These are phyloP conservation scores for Ornithorhynchus anatinus DNA, from an alignment of 2,113 vertebrate genomes.

Conservation along the genomic window DNA sequence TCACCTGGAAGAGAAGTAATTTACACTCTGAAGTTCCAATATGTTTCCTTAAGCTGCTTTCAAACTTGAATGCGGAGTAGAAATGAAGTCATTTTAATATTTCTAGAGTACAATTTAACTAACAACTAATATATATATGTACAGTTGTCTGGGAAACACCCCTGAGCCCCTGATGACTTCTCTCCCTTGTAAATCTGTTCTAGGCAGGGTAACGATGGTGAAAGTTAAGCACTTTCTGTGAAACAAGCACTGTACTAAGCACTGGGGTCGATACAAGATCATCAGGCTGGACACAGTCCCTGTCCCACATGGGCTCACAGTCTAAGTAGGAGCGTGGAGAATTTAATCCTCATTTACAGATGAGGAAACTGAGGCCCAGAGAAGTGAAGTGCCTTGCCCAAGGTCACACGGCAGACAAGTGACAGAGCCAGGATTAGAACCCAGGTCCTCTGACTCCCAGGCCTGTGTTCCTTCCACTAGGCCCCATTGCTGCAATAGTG, in stretches of 20 bases:
- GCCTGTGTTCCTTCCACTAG: no score
- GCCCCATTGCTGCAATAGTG: no score
- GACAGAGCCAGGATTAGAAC: no score
- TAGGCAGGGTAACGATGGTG: constrained; percentile 17
- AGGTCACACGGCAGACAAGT: no score
- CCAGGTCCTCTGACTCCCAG: no score
- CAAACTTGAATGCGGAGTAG: constrained; percentile 36
- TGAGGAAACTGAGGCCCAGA: no score
- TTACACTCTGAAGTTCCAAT: constrained; percentile 37
- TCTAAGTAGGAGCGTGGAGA: no score
- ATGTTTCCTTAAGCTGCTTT: constrained; percentile 54
- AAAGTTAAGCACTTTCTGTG: constrained; percentile 27
- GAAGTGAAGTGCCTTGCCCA: no score
- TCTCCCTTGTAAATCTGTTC: no score
- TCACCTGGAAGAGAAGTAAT: constrained; percentile 36
- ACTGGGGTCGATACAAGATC: not conserved
- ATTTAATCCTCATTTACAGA: no score
- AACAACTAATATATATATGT: constrained; percentile 61
- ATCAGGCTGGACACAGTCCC: not conserved
- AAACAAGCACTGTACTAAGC: not conserved
- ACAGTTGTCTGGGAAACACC: constrained; percentile 48
- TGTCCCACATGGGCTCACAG: not conserved
- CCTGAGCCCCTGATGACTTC: constrained; percentile 43
- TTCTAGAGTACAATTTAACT: constrained; percentile 52
- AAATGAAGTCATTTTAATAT: constrained; percentile 45